A percentile compares a stretch with the other conserved stretches of the same genome.
These are phyloP conservation scores for Hapalemur alaotrensis DNA, from an alignment of 2,797 vertebrate species.

Conservation along the genomic window DNA sequence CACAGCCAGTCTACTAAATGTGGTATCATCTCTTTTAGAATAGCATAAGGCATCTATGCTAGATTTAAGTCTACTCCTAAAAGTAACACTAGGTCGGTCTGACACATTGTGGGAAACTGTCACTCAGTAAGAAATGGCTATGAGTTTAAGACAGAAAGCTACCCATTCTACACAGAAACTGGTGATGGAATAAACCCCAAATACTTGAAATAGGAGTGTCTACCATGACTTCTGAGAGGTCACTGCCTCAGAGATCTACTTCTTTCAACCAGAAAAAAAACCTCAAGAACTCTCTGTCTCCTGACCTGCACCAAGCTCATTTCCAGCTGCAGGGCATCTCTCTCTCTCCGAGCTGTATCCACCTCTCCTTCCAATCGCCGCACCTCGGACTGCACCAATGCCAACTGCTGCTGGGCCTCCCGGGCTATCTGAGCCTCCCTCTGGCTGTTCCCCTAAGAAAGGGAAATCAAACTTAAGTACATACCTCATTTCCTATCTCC, in stretches of 20 bases:
- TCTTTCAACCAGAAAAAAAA: background rate
- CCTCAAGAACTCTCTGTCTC: background rate
- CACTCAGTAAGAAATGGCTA: background rate
- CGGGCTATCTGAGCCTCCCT: slow-evolving; percentile 78
- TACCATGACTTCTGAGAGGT: background rate
- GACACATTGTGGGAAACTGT: background rate
- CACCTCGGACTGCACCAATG: slow-evolving; percentile 76
- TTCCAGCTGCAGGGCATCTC: slow-evolving; percentile 84
- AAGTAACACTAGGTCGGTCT: background rate
- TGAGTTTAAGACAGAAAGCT: background rate
- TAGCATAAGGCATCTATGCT: background rate
- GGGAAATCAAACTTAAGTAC: background rate
- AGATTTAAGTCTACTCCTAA: background rate
- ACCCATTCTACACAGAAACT: background rate
- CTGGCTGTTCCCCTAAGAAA: slow-evolving; percentile 69
- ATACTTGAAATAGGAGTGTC: background rate
- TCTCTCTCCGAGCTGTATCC: slow-evolving; percentile 80
- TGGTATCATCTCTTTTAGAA: background rate
- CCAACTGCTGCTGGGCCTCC: slow-evolving; percentile 79
- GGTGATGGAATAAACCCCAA: background rate
- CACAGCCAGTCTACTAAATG: too few species aligned
- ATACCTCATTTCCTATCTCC: background rate
- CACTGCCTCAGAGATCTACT: background rate
- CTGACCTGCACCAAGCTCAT: slow-evolving; percentile 82
- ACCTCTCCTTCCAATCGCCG: slow-evolving; percentile 78